phyloP scores from a whole-genome alignment of 2,888 invertebrate species.

The Rotaria sp. region DNA sequence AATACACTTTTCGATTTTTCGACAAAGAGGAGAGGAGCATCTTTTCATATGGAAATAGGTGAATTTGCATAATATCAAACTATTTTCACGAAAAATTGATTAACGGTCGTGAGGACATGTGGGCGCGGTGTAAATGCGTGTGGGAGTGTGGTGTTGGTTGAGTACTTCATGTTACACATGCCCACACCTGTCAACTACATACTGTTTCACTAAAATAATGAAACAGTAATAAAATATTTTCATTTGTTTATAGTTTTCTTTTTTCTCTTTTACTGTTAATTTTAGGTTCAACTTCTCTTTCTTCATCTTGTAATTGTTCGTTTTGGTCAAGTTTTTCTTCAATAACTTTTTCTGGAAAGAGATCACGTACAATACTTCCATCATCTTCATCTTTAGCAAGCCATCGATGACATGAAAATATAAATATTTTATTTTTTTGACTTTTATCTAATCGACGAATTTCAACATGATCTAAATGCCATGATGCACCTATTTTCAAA shows the following conservation, averaged over 20 bases:
- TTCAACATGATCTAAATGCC: slow-evolving; percentile 50
- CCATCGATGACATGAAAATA: slow-evolving; percentile 54
- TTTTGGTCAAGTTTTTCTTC: slow-evolving; percentile 45
- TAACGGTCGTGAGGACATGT: no score
- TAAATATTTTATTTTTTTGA: slow-evolving; percentile 51
- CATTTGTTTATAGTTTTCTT: no score
- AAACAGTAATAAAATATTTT: no score
- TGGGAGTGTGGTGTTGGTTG: no score
- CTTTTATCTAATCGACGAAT: slow-evolving; percentile 44
- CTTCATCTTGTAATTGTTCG: slow-evolving; percentile 30
- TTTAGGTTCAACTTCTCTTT: slow-evolving; percentile 35
- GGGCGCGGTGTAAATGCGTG: no score
- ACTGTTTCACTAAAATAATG: slow-evolving; percentile 49
- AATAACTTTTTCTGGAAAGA: slow-evolving; percentile 50
- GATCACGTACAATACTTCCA: slow-evolving; percentile 51
- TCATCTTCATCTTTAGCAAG: slow-evolving; percentile 53
- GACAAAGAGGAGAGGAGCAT: no score
- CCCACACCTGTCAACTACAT: slow-evolving; percentile 51
- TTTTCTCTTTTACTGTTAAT: slow-evolving; percentile 33
- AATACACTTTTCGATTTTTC: no score
- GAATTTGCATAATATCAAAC: no score
- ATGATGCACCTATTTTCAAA: not conserved
- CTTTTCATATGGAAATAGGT: no score
- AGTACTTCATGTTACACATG: no score
- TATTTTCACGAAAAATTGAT: no score